Percentiles rank a stretch among this genome's conserved stretches.
Evolutionary conservation across 1,140 invertebrate genomes (phyloP).

Genomic region (Sarcophaga peregrina): DNA sequence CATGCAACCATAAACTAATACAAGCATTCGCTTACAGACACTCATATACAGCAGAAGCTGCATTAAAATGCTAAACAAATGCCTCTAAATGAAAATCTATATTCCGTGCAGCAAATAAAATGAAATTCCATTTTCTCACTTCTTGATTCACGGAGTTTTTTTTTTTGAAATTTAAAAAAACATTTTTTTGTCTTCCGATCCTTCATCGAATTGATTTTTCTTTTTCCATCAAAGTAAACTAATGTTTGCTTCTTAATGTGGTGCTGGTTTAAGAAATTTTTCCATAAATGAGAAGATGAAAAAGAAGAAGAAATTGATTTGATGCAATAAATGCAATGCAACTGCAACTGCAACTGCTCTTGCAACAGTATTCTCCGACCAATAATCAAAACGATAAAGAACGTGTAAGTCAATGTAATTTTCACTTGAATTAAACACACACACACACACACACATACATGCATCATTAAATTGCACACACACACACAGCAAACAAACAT

Average conservation of each 20-base stretch:
- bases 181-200: too few species aligned
- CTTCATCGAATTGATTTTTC: too few species aligned
- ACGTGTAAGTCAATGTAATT: conserved; percentile 15
- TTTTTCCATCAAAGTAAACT: too few species aligned
- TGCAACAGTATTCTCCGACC: not conserved
- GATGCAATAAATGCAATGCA: not conserved
- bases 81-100: too few species aligned
- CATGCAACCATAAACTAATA: conserved; percentile 45
- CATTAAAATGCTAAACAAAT: not conserved
- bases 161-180: too few species aligned
- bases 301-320: not conserved
- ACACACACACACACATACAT: not conserved
- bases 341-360: too few species aligned
- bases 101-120: too few species aligned
- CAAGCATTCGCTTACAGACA: not conserved
- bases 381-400: conserved; percentile 6
- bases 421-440: conserved; percentile 11
- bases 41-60: not conserved
- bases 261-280: not conserved
- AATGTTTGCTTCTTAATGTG: too few species aligned
- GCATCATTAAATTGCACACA: not conserved
- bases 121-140: too few species aligned
- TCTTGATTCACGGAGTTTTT: too few species aligned
- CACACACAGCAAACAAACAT: conserved; percentile 4
- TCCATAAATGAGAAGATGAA: not conserved